These are phyloP conservation scores for Arrhopalites spinosus DNA, from an alignment of 2,888 invertebrate genomes.

Conservation along the genomic window DNA sequence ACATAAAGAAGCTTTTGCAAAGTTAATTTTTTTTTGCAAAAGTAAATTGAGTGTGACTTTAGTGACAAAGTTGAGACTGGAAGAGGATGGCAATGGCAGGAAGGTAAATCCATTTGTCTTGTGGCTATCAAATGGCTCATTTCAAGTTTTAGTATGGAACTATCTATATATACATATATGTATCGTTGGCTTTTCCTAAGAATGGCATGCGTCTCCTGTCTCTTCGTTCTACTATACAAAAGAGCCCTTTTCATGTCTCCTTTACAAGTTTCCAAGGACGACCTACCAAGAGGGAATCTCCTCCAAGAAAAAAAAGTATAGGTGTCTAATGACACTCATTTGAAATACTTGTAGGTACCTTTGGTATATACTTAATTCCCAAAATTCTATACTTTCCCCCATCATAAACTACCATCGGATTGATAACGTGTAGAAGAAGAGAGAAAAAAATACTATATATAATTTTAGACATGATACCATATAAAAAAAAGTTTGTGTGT, in stretches of 20 bases:
- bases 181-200: not conserved
- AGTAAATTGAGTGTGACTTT: conserved; percentile 38
- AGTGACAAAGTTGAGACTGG: conserved; percentile 14
- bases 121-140: conserved; percentile 48
- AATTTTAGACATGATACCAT: no score
- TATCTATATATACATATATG: not conserved
- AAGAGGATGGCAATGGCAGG: conserved; percentile 19
- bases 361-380: not conserved
- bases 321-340: not conserved
- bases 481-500: no score
- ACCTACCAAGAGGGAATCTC: no score
- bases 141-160: conserved; percentile 33
- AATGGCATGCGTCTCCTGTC: conserved; percentile 25
- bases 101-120: conserved; percentile 30
- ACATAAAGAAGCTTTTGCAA: conserved; percentile 14
- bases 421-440: no score
- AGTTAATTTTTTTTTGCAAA: conserved; percentile 18
- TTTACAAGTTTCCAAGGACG: not conserved
- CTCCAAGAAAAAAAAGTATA: not conserved
- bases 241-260: not conserved
- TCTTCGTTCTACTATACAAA: not conserved
- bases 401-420: no score
- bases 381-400: no score
- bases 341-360: not conserved
- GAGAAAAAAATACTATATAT: no score